Evolutionary conservation across 1,140 invertebrate genomes (phyloP), one percentile per base, ranked within the genome.

Genomic region (Sipha flava): DNA sequence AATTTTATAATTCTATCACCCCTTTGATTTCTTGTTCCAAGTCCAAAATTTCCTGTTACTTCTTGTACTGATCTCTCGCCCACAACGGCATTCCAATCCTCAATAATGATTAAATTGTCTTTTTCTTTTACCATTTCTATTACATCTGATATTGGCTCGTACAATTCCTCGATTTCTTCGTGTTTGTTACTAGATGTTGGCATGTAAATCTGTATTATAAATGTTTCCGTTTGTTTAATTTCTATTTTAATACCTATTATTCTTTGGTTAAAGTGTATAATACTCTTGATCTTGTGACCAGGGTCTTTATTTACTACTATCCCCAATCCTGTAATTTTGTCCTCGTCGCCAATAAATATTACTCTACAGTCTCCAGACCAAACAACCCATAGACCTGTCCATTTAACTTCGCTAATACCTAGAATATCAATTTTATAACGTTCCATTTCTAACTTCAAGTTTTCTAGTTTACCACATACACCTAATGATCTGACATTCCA

Each of bases 31-130:
- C n/a, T n/a, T n/a, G n/a, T n/a, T n/a, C n/a, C n/a, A n/a, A n/a
- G n/a, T n/a, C n/a, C n/a, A n/a, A n/a, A n/a, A n/a, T n/a, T n/a
- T n/a, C n/a, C n/a, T n/a, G n/a, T n/a, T n/a, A n/a, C n/a, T n/a
- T n/a, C 31, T 47, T 47, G 40, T 6, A 2, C 40, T 40, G 57
- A 7, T 52, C 31, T 54, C 26, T 80, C 75, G 80, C 77, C 77
- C 31, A 80, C 64, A 18, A 80, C 21, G 23, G 54, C 77, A 70
- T 81, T 81, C 47, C 62, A 81, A 49, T 81, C 81, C 7, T 62
- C 77, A 59, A 81, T 81, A 5, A 81, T 54, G 9, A 79, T 79
- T 14, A 70, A 47, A 70, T 57, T 45, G 9, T 66, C 62, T 9
- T 66, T 40, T n/a, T 31, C 29, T 29, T 40, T 66, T 66, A 18